Evolutionary conservation across 2,888 invertebrate species (phyloP), one percentile per base, ranked within the genome.

Genomic region (Ectropis crepuscularia): DNA sequence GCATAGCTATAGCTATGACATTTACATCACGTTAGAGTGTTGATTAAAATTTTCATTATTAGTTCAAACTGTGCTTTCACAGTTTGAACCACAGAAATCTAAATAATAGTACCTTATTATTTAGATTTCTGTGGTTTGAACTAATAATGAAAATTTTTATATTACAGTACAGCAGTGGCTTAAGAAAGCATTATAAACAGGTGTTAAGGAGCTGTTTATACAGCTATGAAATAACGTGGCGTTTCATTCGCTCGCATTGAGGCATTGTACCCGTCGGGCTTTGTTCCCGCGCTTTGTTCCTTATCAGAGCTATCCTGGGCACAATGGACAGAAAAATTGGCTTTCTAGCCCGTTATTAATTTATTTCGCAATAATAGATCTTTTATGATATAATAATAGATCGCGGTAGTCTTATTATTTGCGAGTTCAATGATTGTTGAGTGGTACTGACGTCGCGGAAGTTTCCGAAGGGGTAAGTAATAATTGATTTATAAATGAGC

Each of bases 301-400:
- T 75, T 81, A 80, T 82, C 82, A 79, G 72, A 79, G 80, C 83
- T 77, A 81, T 82, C 78, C 78, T 57, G 70, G 67, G 72, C 80
- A 88, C 88, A 88, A 88, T 86, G 75, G 82, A 79, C 79, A 82
- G 83, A 88, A 89, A 89, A 88, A 89, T 89, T 88, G 89, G 85
- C 83, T 87, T 79, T 80, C 81, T 74, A 78, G 78, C 72, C 77
- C 73, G 78, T 82, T 88, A 87, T 85, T 87, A 86, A 86, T 85
- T 85, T 83, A 86, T 85, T 83, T 82, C 78, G 53, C 50, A 65
- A 80, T 85, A 87, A 87, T 82, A 82, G 82, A 75, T 77, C 74
- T 71, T 68, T 70, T 67, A 62, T 62, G 39, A 57, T 53, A 57
- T 65, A 49, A 60, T 61, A 60, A 57, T 65, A 61, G 64, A 55